phyloP scores from a whole-genome alignment of 2,113 vertebrate species.

The Ia io region DNA sequence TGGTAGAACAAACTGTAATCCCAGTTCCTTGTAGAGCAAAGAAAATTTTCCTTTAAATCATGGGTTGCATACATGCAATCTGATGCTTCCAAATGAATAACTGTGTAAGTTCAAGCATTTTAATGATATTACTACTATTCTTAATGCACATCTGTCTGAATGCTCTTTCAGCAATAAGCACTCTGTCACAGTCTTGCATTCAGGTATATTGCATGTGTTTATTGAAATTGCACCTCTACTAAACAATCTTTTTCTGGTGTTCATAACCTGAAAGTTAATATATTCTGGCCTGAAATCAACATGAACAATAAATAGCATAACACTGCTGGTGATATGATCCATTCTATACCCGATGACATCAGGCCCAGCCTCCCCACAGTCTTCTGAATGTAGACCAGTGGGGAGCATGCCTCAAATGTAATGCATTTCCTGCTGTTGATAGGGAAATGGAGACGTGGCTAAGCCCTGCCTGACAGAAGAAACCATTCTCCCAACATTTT shows the following conservation, averaged over 20 bases:
- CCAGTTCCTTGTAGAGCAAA: not conserved
- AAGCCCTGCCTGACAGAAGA: not conserved
- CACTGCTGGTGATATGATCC: not conserved
- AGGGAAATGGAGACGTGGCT: not conserved
- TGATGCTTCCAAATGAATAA: not conserved
- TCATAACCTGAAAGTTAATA: not conserved
- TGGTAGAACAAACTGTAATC: not conserved
- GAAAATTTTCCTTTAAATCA: not conserved
- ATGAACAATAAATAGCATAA: not conserved
- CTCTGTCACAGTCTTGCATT: not conserved
- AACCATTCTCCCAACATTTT: not conserved
- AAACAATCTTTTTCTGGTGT: not conserved
- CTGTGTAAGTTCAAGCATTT: not conserved
- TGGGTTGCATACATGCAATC: not conserved
- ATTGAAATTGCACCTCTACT: not conserved
- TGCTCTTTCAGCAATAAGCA: not conserved
- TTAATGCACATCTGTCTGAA: not conserved
- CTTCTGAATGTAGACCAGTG: not conserved
- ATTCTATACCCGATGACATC: not conserved
- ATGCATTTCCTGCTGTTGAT: not conserved
- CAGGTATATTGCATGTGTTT: not conserved
- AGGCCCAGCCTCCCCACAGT: not conserved
- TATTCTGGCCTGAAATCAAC: not conserved
- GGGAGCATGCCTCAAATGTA: too few relatives aligned
- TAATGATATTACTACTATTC: not conserved